Evolutionary conservation across 1,140 invertebrate species (phyloP), one percentile per base, ranked within the genome.

Genomic region (Hirudo medicinalis): DNA sequence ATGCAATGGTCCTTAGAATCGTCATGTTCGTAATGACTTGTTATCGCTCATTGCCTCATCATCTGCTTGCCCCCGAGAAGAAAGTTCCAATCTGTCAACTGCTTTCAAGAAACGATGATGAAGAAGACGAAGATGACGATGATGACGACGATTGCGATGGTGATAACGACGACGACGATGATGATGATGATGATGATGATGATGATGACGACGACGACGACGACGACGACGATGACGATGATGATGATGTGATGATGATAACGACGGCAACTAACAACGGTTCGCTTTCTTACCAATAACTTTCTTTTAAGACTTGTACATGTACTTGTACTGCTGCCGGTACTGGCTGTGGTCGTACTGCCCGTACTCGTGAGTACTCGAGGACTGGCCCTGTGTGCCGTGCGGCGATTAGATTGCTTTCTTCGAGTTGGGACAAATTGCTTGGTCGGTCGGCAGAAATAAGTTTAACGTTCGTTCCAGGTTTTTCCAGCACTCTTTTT

Each of bases 1-100:
- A 63, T n/a, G 40, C 4, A 40, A 40, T 40, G n/a, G 27, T 60
- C 55, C 20, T 15, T 11, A 63, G 6, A 3, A 63, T 63, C 57
- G 19, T 63, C 57, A 25, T 63, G 57, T 32, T 63, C 57, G 29
- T 63, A 22, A 63, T 63, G 22, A 63, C 29, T 63, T 25, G 57
- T 63, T 32, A 63, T 63, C 57, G 29, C 22, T 32, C 22, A 25
- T 32, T 63, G 22, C 57, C 22, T 63, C 57, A 63, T 63, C 29
- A 63, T 63, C 29, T 63, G 22, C 29, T 63, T 63, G 22, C 22
- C 29, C 57, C 22, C 57, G 29, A 63, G 29, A 25, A 25, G 22
- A 63, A 63, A 25, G 22, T 63, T 63, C 57, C 57, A 63, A 25
- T 63, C 29, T 63, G 29, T 63, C 29, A 25, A 22, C 15, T 20